Percentiles rank a stretch among this genome's conserved stretches.
phyloP scores from a whole-genome alignment of 2,888 invertebrate species.

The Tenthredo scrophulariae region DNA sequence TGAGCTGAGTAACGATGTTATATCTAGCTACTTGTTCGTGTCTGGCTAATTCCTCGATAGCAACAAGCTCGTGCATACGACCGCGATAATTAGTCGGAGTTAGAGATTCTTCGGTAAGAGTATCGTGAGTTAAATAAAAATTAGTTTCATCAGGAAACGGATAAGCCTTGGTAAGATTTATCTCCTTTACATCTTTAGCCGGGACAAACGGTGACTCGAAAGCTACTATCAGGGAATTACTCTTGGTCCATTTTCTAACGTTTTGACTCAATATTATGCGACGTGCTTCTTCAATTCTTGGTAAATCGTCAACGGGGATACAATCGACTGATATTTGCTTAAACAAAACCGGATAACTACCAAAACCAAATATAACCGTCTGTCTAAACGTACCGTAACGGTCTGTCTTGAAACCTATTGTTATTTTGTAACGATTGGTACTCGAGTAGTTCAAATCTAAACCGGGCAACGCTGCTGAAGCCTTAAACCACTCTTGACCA shows the following conservation, averaged over 20 bases:
- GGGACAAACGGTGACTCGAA: conserved; percentile 81
- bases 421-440: conserved; percentile 48
- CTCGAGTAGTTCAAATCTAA: conserved; percentile 58
- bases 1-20: conserved; percentile 84
- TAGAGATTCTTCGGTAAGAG: conserved; percentile 82
- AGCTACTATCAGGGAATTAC: conserved; percentile 80
- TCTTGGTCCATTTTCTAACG: conserved; percentile 83
- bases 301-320: conserved; percentile 84
- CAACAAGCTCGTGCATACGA: conserved; percentile 87
- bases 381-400: conserved; percentile 88
- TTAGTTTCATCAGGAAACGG: conserved; percentile 84
- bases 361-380: conserved; percentile 88
- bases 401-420: conserved; percentile 50
- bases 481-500: conserved; percentile 48
- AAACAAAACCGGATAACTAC: conserved; percentile 82
- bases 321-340: conserved; percentile 88
- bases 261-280: conserved; percentile 83
- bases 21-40: conserved; percentile 85
- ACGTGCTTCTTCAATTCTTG: conserved; percentile 83
- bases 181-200: conserved; percentile 77
- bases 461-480: conserved; percentile 56
- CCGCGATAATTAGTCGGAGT: conserved; percentile 86
- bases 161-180: conserved; percentile 78
- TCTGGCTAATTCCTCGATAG: conserved; percentile 89
- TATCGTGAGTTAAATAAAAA: conserved; percentile 85